Evolutionary conservation across 1,140 invertebrate species (phyloP).

Genomic region (Bradynema listronoti): DNA sequence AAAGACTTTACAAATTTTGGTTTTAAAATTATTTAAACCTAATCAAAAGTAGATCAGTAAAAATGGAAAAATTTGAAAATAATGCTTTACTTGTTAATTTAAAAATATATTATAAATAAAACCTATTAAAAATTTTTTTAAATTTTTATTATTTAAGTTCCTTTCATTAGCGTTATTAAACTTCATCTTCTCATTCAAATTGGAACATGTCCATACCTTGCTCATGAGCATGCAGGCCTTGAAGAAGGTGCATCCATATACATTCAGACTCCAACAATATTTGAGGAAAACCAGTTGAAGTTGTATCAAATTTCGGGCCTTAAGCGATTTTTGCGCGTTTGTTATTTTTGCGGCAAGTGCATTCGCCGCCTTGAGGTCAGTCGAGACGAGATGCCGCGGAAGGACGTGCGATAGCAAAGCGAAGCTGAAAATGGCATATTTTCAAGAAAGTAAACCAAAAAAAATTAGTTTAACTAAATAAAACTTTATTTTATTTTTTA

Average conservation of each 20-base stretch:
- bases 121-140: too few species aligned
- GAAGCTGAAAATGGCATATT: slow-evolving; percentile 23
- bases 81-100: too few species aligned
- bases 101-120: too few species aligned
- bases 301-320: slow-evolving; percentile 22
- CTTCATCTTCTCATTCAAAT: background rate
- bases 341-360: slow-evolving; percentile 24
- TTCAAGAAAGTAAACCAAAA: too few species aligned
- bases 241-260: slow-evolving; percentile 41
- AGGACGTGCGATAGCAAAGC: slow-evolving; percentile 25
- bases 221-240: slow-evolving; percentile 37
- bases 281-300: slow-evolving; percentile 34
- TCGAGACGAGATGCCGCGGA: slow-evolving; percentile 29
- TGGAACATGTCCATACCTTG: slow-evolving; percentile 24
- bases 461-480: too few species aligned
- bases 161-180: too few species aligned
- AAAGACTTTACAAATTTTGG: too few species aligned
- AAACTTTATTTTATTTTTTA: too few species aligned
- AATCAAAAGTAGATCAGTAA: too few species aligned
- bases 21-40: too few species aligned
- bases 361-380: slow-evolving; percentile 4
- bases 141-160: too few species aligned
- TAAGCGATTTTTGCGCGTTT: slow-evolving; percentile 21
- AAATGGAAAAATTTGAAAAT: too few species aligned
- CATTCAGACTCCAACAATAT: slow-evolving; percentile 35